Percentiles rank a stretch among this genome's conserved stretches.
These are phyloP conservation scores for Penaeus chinensis DNA, from an alignment of 1,140 invertebrate species.

Conservation along the genomic window DNA sequence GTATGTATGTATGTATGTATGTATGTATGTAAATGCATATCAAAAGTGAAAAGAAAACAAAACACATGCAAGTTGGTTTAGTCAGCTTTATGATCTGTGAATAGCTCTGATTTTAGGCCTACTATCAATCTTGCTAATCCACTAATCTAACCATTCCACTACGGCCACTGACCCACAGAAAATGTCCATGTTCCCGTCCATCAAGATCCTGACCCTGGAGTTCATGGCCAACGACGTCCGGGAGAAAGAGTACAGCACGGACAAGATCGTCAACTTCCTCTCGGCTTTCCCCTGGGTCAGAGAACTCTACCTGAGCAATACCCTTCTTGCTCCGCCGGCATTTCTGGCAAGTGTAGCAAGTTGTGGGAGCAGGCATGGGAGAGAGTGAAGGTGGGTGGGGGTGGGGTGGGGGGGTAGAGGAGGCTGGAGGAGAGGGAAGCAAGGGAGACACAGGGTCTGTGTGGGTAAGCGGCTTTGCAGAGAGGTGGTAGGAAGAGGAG, in stretches of 20 bases:
- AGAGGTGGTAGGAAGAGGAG: too few relatives aligned
- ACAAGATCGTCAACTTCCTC: conserved; percentile 1
- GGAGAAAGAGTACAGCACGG: background rate
- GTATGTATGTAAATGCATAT: too few relatives aligned
- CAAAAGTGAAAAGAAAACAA: too few relatives aligned
- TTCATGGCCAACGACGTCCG: background rate
- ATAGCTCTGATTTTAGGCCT: background rate
- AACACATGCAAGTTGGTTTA: too few relatives aligned
- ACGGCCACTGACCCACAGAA: background rate
- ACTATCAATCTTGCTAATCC: background rate
- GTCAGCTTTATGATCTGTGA: background rate
- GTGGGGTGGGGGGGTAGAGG: too few relatives aligned
- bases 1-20: too few relatives aligned
- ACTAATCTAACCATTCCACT: too few relatives aligned
- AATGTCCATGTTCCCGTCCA: background rate
- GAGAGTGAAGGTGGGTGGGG: too few relatives aligned
- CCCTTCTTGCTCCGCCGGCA: background rate
- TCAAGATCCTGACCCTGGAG: background rate
- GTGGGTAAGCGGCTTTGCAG: too few relatives aligned
- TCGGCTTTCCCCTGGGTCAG: background rate
- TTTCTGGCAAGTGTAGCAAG: background rate
- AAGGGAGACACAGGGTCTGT: too few relatives aligned
- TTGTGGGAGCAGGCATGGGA: too few relatives aligned
- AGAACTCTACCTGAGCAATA: background rate
- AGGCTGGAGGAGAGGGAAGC: too few relatives aligned